Percentiles rank a stretch among this genome's conserved stretches.
These are phyloP conservation scores for Pseudococcus longispinus DNA, from an alignment of 2,888 invertebrate genomes.

Conservation along the genomic window DNA sequence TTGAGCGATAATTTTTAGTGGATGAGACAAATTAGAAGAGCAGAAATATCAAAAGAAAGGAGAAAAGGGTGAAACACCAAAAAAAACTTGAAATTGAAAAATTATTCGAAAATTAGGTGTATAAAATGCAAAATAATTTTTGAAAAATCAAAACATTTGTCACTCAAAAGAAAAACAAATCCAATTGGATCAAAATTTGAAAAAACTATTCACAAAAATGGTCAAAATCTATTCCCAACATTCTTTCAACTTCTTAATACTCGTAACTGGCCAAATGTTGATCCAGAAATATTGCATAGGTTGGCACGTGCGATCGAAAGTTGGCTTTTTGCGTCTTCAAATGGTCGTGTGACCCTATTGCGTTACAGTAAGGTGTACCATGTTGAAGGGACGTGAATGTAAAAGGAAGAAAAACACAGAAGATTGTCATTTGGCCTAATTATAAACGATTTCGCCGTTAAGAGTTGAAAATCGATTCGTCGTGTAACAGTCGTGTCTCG, in stretches of 20 bases:
- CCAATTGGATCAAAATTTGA: no score
- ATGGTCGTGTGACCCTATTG: slow-evolving; percentile 18
- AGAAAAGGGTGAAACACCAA: not conserved
- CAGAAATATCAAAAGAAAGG: no score
- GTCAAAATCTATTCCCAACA: no score
- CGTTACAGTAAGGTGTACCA: not conserved
- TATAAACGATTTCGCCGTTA: slow-evolving; percentile 43
- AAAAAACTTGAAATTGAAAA: no score
- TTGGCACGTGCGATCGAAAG: slow-evolving; percentile 6
- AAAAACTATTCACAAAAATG: not conserved
- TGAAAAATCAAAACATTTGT: no score
- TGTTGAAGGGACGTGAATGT: not conserved
- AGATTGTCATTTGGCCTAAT: slow-evolving; percentile 28
- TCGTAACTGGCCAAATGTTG: not conserved
- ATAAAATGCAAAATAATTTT: not conserved
- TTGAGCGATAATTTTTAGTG: not conserved
- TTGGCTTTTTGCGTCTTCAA: not conserved
- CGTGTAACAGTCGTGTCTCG: slow-evolving; percentile 35
- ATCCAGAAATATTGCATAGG: not conserved
- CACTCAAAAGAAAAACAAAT: no score
- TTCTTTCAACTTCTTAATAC: no score
- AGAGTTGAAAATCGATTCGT: slow-evolving; percentile 33
- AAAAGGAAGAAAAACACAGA: slow-evolving; percentile 19
- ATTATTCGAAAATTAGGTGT: no score
- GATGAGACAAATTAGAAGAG: not conserved